Percentiles rank a stretch among this genome's conserved stretches.
phyloP scores from a whole-genome alignment of 2,113 vertebrate genomes.

The Charadrius vociferus region DNA sequence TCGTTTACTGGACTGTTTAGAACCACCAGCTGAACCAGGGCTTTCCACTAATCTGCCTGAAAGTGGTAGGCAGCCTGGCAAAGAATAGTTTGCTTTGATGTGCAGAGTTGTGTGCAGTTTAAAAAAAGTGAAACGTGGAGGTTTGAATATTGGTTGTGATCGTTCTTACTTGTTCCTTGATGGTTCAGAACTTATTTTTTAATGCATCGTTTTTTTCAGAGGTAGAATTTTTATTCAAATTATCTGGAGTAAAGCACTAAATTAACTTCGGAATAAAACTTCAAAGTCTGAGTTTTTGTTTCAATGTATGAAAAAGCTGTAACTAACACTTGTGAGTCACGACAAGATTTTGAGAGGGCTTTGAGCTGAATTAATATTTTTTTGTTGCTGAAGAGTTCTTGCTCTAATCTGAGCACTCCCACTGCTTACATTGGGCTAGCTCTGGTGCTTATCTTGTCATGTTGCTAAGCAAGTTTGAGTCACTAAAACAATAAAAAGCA shows the following conservation, averaged over 20 bases:
- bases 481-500: not conserved
- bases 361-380: not conserved
- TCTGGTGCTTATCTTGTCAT: slow-evolving; percentile 48
- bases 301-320: not conserved
- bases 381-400: not conserved
- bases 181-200: not conserved
- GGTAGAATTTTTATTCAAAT: not conserved
- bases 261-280: not conserved
- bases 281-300: not conserved
- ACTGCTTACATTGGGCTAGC: slow-evolving; percentile 56
- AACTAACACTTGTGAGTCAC: not conserved
- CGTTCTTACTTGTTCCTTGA: not conserved
- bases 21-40: slow-evolving; percentile 90
- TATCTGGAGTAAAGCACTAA: not conserved
- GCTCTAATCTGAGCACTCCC: not conserved
- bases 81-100: not conserved
- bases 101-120: not conserved
- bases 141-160: not conserved
- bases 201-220: not conserved
- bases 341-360: not conserved
- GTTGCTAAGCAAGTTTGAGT: slow-evolving; percentile 27
- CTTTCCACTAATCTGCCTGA: slow-evolving; percentile 82
- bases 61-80: slow-evolving; percentile 78
- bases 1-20: slow-evolving; percentile 92
- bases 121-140: not conserved